Evolutionary conservation across 2,797 vertebrate genomes (phyloP), one percentile per base, ranked within the genome.

Genomic region (Aldrovandia affinis): DNA sequence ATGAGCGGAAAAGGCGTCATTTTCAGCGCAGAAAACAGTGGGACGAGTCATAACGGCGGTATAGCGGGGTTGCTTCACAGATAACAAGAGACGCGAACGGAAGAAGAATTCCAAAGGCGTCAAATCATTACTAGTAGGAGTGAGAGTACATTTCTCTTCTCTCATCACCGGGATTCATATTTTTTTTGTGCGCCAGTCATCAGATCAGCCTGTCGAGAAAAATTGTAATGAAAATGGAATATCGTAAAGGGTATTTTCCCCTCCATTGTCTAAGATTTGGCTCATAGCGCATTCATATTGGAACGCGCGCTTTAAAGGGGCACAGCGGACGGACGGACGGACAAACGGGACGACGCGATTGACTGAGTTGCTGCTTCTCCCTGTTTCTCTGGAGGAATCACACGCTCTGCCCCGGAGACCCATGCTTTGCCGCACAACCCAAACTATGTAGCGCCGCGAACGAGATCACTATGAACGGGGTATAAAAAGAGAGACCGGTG

Each of bases 261-360:
- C 42, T 8, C 73, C 42, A 42, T 47, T 57, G 55, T 57, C n/a
- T 77, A 77, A 44, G 44, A 47, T 77, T 47, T n/a, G 22, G 20
- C 73, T n/a, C n/a, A 7, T 33, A 78, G 25, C 77, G 8, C 12
- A 28, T 79, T 52, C 39, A 77, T n/a, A 57, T 82, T 83, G 33
- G 28, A 59, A 65, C 42, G 54, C 81, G 25, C 39, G 61, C 18
- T 79, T 86, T 83, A 84, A 84, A 84, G 83, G 85, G 85, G 83
- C 82, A 83, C 77, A 65, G 30, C 82, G 44, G 82, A 59, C 39
- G 36, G 39, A 73, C 68, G 68, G 68, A 42, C 82, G 44, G 82
- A 59, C 39, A 42, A 73, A 73, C 68, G 68, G 68, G n/a, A 42
- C 47, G 30, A 70, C 80, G 54, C 52, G 73, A 79, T 81, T 54